Base-by-base conservation (phyloP, 2,113 vertebrate species). In the Martes martes region DNA sequence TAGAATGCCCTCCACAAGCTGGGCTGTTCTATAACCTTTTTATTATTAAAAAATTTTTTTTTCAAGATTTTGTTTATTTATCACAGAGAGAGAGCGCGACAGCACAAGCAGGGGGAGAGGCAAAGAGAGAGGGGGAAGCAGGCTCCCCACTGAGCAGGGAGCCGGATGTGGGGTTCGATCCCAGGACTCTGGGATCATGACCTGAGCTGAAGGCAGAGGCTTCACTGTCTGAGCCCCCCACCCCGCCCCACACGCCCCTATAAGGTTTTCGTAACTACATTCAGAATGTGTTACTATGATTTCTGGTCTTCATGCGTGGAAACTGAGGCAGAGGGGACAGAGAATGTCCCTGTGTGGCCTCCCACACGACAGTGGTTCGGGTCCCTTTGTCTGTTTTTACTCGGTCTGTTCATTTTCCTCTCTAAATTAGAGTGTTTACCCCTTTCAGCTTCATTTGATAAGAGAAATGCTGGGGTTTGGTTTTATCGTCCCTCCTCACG, bases 311-410 rank as follows among this genome's bases (percentile, higher is more conserved):
- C n/a, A 39, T 36, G 36, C 9, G 2, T 39, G 69, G 69, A 73
- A 73, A 39, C 69, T 0, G 36, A 73, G 69, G 36, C 69, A 24
- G n/a, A 71, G 69, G 18, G 69, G 69, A 73, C 36, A 39, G 69
- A 73, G 36, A 39, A 24, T 2, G 69, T 10, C 69, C 36, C 69
- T 6, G 36, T 1, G 19, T 11, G 2, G 21, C 36, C 21, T 69
- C 19, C 69, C 2, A 2, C n/a, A 6, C 1, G 4, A n/a, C 0
- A 4, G 5, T 2, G 4, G n/a, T 36, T 24, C 21, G 1, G 9
- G 19, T 11, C 69, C 19, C 10, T 6, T 39, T 23, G 19, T 71
- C 69, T 23, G 69, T 13, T 24, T 69, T n/a, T 33, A 69, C 33
- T 69, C 7, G 1, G 33, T 69, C 67, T 39, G 69, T 39, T 39